These are phyloP conservation scores for Brotula barbata DNA, from an alignment of 2,797 vertebrate genomes.

Conservation along the genomic window DNA sequence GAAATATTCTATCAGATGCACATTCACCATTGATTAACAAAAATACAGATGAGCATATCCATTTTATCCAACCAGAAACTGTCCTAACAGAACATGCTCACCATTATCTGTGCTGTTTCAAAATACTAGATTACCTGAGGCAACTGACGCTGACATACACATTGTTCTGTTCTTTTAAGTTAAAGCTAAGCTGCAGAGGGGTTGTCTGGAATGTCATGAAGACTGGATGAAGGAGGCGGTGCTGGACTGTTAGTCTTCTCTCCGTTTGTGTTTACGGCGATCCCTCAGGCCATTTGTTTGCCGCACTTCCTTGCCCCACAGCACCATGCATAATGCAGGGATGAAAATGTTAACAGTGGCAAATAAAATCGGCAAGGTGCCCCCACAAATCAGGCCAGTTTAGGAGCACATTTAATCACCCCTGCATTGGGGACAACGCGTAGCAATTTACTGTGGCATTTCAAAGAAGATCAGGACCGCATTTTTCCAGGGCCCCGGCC, in stretches of 20 bases:
- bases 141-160: slow-evolving; percentile 23
- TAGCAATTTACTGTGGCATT: slow-evolving; percentile 86
- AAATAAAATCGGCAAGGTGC: slow-evolving; percentile 87
- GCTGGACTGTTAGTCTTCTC: slow-evolving; percentile 69
- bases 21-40: slow-evolving; percentile 68
- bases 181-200: slow-evolving; percentile 39
- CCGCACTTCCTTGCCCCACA: slow-evolving; percentile 80
- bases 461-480: slow-evolving; percentile 82
- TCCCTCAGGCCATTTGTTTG: slow-evolving; percentile 84
- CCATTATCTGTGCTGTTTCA: slow-evolving; percentile 13
- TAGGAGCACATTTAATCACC: slow-evolving; percentile 86
- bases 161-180: slow-evolving; percentile 24
- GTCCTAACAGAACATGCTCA: slow-evolving; percentile 14
- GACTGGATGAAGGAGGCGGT: slow-evolving; percentile 49
- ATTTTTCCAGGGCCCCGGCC: slow-evolving; percentile 65
- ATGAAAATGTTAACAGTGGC: slow-evolving; percentile 88
- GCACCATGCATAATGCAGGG: slow-evolving; percentile 84
- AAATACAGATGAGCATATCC: slow-evolving; percentile 56
- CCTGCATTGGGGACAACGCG: slow-evolving; percentile 75
- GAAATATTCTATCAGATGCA: slow-evolving; percentile 65
- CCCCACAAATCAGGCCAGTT: slow-evolving; percentile 86
- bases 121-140: slow-evolving; percentile 19
- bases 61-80: slow-evolving; percentile 36
- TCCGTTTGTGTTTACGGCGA: slow-evolving; percentile 78
- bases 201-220: slow-evolving; percentile 53